Evolutionary conservation across 2,888 invertebrate species (phyloP), one percentile per base, ranked within the genome.

Genomic region (Morinoia aosen): DNA sequence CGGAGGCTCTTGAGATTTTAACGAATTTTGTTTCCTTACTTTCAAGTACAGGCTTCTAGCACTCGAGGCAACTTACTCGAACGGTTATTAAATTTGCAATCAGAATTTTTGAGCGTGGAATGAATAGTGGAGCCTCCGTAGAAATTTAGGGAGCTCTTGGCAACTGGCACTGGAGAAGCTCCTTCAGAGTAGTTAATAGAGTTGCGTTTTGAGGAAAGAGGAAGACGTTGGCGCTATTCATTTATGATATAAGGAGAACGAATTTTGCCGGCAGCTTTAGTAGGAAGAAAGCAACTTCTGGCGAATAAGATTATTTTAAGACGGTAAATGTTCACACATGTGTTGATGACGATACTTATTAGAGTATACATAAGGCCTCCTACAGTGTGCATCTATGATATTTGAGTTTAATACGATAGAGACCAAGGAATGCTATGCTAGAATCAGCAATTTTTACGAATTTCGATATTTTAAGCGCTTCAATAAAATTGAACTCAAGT

Each of bases 21-120:
- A 93, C 93, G 58, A 93, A 93, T 57, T 93, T 57, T 93, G 93
- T 93, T 93, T 93, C 93, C 57, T 93, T 33, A 57, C 93, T 93
- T 93, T 93, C 93, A 93, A 48, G 57, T 93, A 90, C 90, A 90
- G 90, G 90, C 90, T 90, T 39, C 90, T 90, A 90, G 90, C 90
- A 90, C 90, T 90, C 48, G 90, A 90, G 40, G 90, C 90, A 90
- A 90, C 90, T 90, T 90, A 90, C 39, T 39, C 90, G 39, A 39
- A 39, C 48, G 40, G 90, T 90, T 90, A 90, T 90, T 90, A 90
- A 90, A 90, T 90, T 90, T 48, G 90, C 90, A 90, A 90, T 90
- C 90, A 90, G 90, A 90, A 40, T 90, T 90, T 90, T 90, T 39
- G 90, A 39, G 90, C 90, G 40, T 40, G 48, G 33, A 76, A 76